phyloP scores from a whole-genome alignment of 2,797 vertebrate species.

The Gambusia yucatana region DNA sequence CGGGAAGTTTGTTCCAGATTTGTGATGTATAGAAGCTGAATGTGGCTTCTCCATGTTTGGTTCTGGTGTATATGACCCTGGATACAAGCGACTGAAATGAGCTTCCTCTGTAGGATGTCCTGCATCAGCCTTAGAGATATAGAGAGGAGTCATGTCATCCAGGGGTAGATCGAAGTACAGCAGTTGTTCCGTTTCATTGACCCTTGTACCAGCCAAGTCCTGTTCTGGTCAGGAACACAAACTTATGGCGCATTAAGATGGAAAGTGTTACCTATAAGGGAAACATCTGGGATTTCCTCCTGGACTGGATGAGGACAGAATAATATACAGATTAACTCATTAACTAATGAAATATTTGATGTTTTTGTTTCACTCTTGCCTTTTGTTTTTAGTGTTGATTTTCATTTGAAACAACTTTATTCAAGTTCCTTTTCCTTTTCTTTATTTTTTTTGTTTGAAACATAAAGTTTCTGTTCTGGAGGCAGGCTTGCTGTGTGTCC shows the following conservation, averaged over 20 bases:
- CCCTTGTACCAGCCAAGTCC: too few relatives aligned
- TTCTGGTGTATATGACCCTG: not conserved
- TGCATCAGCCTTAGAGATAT: not conserved
- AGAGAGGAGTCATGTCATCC: not conserved
- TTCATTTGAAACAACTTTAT: not conserved
- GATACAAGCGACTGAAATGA: not conserved
- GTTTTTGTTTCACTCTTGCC: not conserved
- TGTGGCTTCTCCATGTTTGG: not conserved
- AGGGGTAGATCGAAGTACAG: not conserved
- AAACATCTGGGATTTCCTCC: not conserved
- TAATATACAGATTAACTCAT: not conserved
- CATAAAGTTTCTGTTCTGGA: not conserved
- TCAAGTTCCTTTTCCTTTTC: constrained; percentile 5
- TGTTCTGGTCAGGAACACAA: not conserved
- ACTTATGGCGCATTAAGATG: not conserved
- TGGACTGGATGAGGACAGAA: not conserved
- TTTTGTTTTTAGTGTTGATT: not conserved
- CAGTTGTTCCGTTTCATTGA: not conserved
- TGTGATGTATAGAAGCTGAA: too few relatives aligned
- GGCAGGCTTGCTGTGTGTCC: constrained; percentile 29
- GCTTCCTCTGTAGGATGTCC: not conserved
- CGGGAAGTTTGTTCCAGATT: too few relatives aligned
- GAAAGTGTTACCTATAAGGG: not conserved
- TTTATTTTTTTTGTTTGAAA: not conserved
- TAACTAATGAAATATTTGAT: not conserved